Percentiles rank a stretch among this genome's conserved stretches.
Evolutionary conservation across 2,888 invertebrate species (phyloP).

Genomic region (Drosophila maculinotata): DNA sequence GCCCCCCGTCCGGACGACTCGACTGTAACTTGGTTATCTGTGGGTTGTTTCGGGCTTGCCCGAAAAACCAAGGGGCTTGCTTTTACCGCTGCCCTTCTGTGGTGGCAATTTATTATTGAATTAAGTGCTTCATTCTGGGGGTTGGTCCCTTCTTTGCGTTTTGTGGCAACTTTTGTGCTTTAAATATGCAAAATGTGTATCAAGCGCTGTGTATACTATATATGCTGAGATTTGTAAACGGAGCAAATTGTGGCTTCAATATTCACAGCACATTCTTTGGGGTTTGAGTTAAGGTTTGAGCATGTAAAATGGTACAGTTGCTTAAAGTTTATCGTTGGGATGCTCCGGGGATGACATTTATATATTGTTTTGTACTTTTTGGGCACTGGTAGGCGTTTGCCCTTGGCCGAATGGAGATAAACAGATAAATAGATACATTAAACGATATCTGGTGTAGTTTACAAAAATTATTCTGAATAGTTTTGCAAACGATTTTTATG

Average conservation of each 20-base stretch:
- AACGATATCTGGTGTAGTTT: slow-evolving; percentile 16
- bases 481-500: neutral
- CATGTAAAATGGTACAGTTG: slow-evolving; percentile 76
- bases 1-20: slow-evolving; percentile 18
- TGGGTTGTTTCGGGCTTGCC: slow-evolving; percentile 58
- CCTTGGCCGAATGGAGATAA: slow-evolving; percentile 43
- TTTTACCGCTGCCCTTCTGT: slow-evolving; percentile 44
- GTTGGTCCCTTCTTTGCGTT: slow-evolving; percentile 46
- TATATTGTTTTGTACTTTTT: slow-evolving; percentile 51
- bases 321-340: slow-evolving; percentile 57
- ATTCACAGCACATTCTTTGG: slow-evolving; percentile 51
- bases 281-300: slow-evolving; percentile 75
- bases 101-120: slow-evolving; percentile 80
- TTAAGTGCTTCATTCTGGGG: slow-evolving; percentile 72
- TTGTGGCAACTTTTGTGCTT: slow-evolving; percentile 50
- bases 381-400: slow-evolving; percentile 63
- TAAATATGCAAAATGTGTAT: slow-evolving; percentile 74
- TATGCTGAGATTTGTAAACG: slow-evolving; percentile 35
- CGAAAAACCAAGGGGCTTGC: slow-evolving; percentile 50
- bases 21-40: slow-evolving; percentile 67
- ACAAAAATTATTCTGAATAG: slow-evolving; percentile 3
- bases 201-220: slow-evolving; percentile 19
- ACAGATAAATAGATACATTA: slow-evolving; percentile 27
- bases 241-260: slow-evolving; percentile 48
- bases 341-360: slow-evolving; percentile 46